Base-by-base conservation (phyloP, 1,140 invertebrate genomes). In the Andricus grossulariae region DNA sequence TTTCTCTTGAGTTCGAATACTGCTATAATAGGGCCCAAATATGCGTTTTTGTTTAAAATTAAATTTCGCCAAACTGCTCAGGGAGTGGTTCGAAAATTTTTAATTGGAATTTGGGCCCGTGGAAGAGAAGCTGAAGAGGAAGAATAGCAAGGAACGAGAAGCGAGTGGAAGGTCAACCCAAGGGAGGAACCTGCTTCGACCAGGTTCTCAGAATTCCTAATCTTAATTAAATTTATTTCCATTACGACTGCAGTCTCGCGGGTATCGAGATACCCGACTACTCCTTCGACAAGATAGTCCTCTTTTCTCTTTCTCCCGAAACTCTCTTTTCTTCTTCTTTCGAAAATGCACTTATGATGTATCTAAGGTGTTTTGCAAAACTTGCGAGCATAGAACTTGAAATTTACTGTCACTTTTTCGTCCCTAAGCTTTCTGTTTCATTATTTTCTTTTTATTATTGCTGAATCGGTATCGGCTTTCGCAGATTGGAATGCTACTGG, bases 221-320 rank as follows among this genome's bases (percentile, higher is more conserved):
- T 90, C 89, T 89, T 90, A 90, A 91, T 91, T 90, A 90, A 91
- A 90, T 91, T 91, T 91, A 90, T 91, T 88, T 87, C 86, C 86
- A 86, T 88, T 86, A 83, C 82, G 76, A 71, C 75, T 80, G 55
- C 73, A 80, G 85, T 83, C 79, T 80, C 77, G 76, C 81, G 81
- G 71, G 70, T 86, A 84, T 87, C 85, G 83, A 60, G 73, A 79
- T 81, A 82, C 80, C 76, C 72, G 76, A 78, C 77, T 79, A 81
- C 80, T 85, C 82, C 75, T 82, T 86, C 78, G 77, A 83, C 78
- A 82, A 77, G 70, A 78, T 66, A 70, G 73, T 70, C 25, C 6
- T 45, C 39, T 25, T 32, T 21, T 60, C 57, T 32, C 10, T 39
- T 16, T 66, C 15, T 39, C 3, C 39, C 39, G 10, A 45, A 5